Base-by-base conservation (phyloP, 2,797 vertebrate species). In the Lophius americanus region DNA sequence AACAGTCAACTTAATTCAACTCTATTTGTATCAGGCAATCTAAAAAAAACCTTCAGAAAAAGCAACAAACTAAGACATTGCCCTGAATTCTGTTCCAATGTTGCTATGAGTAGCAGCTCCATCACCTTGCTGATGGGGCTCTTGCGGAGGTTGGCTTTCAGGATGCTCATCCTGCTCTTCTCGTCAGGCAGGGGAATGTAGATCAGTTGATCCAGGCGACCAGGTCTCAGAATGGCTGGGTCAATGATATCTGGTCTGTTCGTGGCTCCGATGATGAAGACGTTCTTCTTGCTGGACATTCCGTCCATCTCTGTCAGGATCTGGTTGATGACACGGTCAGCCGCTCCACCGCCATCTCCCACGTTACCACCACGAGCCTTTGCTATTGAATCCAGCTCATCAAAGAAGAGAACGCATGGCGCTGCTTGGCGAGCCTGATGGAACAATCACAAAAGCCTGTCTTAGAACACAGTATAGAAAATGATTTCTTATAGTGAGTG, bases 271-370 rank as follows among this genome's bases (percentile, higher is more conserved):
- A 98, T 99, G 88, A 98, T 99, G 91, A 99, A 98, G 70, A 99
- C 97, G 8, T 99, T 99, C 89, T 99, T 99, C 92, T 98, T 99
- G 92, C 97, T 98, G 68, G 97, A 98, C 97, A 99, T 99, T 35
- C 97, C 97, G 2, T 99, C 97, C 97, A 99, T 99, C 91, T 99
- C 97, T 0, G 97, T 99, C 78, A 99, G 92, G 79, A 99, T 99
- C 92, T 98, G 97, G 93, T 99, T 99, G 88, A 99, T 99, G 77
- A 99, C 97, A 44, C 97, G 91, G 86, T 99, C 97, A 0, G 97
- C 97, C 0, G 97, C 97, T 55, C 97, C 97, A 1, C 97, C 97
- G 0, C 97, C 97, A 4, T 99, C 97, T 0, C 97, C 97, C 5
- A 96, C 95, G 5, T 97, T 98, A 59, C 97, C 97, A 13, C 97